These are phyloP conservation scores for Eriosoma lanigerum DNA, from an alignment of 1,140 invertebrate species.

Conservation along the genomic window DNA sequence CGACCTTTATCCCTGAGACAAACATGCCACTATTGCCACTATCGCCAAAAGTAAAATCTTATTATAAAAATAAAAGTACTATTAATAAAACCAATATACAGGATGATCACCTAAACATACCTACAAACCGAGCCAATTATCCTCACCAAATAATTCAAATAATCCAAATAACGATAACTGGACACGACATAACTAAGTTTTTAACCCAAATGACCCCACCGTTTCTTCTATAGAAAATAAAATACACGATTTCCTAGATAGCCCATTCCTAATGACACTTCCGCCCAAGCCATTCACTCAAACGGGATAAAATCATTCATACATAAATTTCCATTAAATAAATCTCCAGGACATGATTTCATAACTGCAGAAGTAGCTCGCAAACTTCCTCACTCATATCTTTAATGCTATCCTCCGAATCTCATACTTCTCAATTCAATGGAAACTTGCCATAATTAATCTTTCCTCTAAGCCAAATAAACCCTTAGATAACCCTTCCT, in stretches of 20 bases:
- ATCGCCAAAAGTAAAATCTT: neutral
- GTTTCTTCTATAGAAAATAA: neutral
- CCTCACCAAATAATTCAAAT: neutral
- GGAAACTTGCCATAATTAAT: too few relatives aligned
- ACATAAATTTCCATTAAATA: too few relatives aligned
- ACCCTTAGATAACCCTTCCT: too few relatives aligned
- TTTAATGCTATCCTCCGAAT: slow-evolving; percentile 35
- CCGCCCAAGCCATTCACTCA: neutral
- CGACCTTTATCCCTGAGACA: neutral
- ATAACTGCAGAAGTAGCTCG: slow-evolving; percentile 25
- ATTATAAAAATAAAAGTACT: neutral
- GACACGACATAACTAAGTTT: neutral
- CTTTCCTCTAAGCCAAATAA: too few relatives aligned
- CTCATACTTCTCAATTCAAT: too few relatives aligned
- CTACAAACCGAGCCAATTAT: neutral
- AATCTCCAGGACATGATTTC: too few relatives aligned
- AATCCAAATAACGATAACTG: neutral
- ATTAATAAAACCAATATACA: neutral
- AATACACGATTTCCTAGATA: neutral
- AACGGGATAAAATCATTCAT: too few relatives aligned
- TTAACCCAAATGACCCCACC: neutral
- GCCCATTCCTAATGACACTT: neutral
- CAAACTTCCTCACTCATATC: slow-evolving; percentile 14
- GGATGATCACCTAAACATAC: neutral
- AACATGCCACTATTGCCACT: too few relatives aligned